Conservation (phyloP, 2,797 vertebrate genomes). For the Tapirus indicus region DNA sequence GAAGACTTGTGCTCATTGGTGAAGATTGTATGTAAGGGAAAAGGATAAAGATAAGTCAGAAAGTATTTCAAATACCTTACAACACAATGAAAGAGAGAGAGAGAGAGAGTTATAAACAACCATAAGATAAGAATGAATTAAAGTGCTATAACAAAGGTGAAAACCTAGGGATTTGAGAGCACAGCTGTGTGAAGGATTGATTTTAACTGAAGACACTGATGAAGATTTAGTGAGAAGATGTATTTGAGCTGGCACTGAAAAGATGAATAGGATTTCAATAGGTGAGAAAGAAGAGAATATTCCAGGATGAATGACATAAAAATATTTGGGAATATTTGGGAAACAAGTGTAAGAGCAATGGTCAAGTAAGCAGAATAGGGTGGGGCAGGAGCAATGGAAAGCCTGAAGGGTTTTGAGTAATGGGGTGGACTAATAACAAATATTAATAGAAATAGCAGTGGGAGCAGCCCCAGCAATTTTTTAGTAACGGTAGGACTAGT, state of each 20-base stretch:
- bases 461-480: not conserved
- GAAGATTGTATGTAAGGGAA: not conserved
- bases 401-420: not conserved
- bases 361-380: not conserved
- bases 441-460: not conserved
- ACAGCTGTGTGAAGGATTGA: not conserved
- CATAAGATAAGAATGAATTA: not conserved
- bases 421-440: not conserved
- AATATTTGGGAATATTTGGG: not conserved
- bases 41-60: constrained; percentile 2
- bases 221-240: not conserved
- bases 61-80: not conserved
- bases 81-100: not conserved
- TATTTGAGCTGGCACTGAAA: not conserved
- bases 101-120: not conserved
- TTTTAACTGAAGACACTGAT: not conserved
- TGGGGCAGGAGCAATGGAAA: not conserved
- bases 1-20: not conserved
- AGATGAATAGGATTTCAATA: constrained; percentile 27
- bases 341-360: not conserved
- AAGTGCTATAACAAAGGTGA: not conserved
- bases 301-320: not conserved
- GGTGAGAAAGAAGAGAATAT: not conserved
- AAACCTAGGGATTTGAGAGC: not conserved
- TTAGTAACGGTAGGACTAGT: not conserved